These are phyloP conservation scores for Sceloporus tristichus DNA, from an alignment of 2,113 vertebrate genomes.

Conservation along the genomic window DNA sequence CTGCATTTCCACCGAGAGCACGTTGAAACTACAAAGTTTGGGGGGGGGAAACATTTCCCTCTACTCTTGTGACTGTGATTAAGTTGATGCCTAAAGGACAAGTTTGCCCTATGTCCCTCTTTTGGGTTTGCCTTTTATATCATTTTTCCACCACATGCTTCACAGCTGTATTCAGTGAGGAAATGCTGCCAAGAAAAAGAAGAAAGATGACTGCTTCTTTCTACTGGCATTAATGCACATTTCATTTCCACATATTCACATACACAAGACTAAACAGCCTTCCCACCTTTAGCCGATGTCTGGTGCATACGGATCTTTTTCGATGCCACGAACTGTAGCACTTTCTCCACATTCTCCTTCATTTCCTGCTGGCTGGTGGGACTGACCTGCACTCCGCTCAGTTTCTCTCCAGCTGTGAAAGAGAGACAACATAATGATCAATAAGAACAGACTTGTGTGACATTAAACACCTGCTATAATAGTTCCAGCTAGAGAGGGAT, in stretches of 20 bases:
- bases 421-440: neutral
- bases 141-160: neutral
- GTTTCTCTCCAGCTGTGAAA: constrained; percentile 88
- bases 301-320: constrained; percentile 96
- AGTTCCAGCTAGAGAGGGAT: neutral
- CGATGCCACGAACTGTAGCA: constrained; percentile 92
- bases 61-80: constrained; percentile 1
- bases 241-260: neutral
- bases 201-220: constrained; percentile 11
- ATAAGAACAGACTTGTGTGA: neutral
- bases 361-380: constrained; percentile 90
- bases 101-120: too few species aligned
- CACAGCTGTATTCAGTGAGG: neutral
- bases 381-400: constrained; percentile 81
- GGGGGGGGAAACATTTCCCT: neutral
- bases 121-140: neutral
- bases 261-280: neutral
- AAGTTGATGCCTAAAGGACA: neutral
- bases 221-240: neutral
- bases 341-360: constrained; percentile 93
- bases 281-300: constrained; percentile 95
- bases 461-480: neutral
- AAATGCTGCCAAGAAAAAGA: neutral
- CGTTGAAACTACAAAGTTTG: neutral
- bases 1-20: neutral